These are phyloP conservation scores for Anniella stebbinsi DNA, from an alignment of 2,797 vertebrate genomes.

Conservation along the genomic window DNA sequence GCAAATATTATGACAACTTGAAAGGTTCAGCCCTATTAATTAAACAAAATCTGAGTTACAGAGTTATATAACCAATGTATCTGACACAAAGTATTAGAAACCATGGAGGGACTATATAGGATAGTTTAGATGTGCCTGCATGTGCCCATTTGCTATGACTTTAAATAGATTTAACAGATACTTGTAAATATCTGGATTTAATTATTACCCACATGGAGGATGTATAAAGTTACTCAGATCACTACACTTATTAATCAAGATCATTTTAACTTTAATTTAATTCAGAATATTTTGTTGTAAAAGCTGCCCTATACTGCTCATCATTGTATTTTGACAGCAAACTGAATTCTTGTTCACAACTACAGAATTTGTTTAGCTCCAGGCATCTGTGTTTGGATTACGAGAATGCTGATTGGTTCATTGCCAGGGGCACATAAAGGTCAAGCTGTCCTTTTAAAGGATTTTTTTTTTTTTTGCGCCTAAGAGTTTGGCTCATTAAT, in stretches of 20 bases:
- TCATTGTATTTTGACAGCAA: conserved; percentile 83
- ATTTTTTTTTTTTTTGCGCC: conserved; percentile 63
- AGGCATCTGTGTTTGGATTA: conserved; percentile 97
- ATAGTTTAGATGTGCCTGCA: conserved; percentile 47
- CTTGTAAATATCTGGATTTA: conserved; percentile 57
- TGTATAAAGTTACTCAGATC: conserved; percentile 43
- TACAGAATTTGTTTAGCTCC: conserved; percentile 92
- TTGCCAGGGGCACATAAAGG: conserved; percentile 91
- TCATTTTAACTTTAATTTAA: conserved; percentile 67
- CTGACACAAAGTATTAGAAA: conserved; percentile 66
- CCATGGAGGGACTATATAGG: conserved; percentile 45
- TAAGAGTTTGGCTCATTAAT: conserved; percentile 82
- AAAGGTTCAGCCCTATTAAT: conserved; percentile 66
- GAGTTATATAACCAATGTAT: conserved; percentile 53
- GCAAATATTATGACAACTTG: conserved; percentile 68
- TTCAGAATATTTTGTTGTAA: conserved; percentile 73
- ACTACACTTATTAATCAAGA: conserved; percentile 66
- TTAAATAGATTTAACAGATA: conserved; percentile 38
- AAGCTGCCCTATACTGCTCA: conserved; percentile 71
- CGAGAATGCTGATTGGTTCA: conserved; percentile 95
- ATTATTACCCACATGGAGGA: conserved; percentile 54
- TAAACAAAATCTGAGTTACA: conserved; percentile 65
- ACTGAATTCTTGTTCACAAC: conserved; percentile 85
- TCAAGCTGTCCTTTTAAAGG: conserved; percentile 93
- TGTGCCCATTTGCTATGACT: not conserved